Evolutionary conservation across 2,888 invertebrate species (phyloP).

Genomic region (Lochmaea capreae): DNA sequence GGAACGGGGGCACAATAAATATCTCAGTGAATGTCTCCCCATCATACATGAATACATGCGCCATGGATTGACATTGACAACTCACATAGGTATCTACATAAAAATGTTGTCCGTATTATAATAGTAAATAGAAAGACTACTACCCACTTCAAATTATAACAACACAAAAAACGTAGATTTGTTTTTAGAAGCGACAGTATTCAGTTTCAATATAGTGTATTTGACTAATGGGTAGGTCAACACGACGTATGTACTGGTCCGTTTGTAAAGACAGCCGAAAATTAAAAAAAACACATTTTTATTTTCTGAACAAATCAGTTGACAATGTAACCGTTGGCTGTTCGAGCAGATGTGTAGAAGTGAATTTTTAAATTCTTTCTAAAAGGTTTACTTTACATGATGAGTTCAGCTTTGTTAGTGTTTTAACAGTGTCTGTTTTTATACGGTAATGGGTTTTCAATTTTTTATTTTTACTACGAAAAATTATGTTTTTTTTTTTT

Average conservation of each 20-base stretch:
- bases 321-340: conserved; percentile 46
- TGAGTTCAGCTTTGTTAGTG: conserved; percentile 24
- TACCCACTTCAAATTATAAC: conserved; percentile 16
- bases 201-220: conserved; percentile 54
- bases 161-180: conserved; percentile 28
- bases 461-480: not conserved
- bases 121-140: not conserved
- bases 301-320: conserved; percentile 48
- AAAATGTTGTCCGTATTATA: too few species aligned
- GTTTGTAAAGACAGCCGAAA: conserved; percentile 40
- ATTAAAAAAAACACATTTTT: conserved; percentile 47
- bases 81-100: too few species aligned
- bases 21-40: too few species aligned
- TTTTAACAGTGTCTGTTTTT: conserved; percentile 23
- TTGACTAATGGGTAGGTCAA: conserved; percentile 57
- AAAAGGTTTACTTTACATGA: conserved; percentile 28
- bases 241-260: conserved; percentile 33
- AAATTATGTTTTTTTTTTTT: not conserved
- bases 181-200: conserved; percentile 51
- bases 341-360: conserved; percentile 27
- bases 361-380: conserved; percentile 31
- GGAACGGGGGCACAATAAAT: too few species aligned
- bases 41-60: too few species aligned
- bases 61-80: too few species aligned
- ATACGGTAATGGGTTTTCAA: not conserved